These are phyloP conservation scores for Rhopalosiphum maidis DNA, from an alignment of 1,140 invertebrate species.

Conservation along the genomic window DNA sequence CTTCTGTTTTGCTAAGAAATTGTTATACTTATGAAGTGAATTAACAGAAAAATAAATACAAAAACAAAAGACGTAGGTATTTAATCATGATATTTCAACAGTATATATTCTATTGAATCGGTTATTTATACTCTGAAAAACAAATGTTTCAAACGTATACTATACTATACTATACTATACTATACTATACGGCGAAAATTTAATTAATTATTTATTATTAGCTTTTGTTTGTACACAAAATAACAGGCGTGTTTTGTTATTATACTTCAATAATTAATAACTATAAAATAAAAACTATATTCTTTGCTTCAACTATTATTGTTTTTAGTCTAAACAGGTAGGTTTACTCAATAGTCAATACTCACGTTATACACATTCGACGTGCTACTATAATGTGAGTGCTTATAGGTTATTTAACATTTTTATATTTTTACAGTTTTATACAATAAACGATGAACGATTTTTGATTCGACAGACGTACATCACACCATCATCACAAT, in stretches of 20 bases:
- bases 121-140: not conserved
- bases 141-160: not conserved
- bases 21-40: not conserved
- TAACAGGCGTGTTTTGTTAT: not conserved
- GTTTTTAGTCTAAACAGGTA: not conserved
- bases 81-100: not conserved
- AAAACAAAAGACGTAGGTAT: not conserved
- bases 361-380: not conserved
- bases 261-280: not conserved
- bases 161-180: not conserved
- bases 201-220: not conserved
- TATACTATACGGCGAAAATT: not conserved
- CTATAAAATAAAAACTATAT: not conserved
- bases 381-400: not conserved
- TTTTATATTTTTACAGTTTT: not conserved
- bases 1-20: not conserved
- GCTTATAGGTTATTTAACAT: not conserved
- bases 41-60: not conserved
- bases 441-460: not conserved
- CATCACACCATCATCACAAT: not conserved
- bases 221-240: not conserved
- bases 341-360: too few species aligned
- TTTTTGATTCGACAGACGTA: not conserved
- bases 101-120: not conserved
- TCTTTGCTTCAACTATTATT: not conserved